Evolutionary conservation across 2,888 invertebrate species (phyloP).

Genomic region (Drosophila eohydei): DNA sequence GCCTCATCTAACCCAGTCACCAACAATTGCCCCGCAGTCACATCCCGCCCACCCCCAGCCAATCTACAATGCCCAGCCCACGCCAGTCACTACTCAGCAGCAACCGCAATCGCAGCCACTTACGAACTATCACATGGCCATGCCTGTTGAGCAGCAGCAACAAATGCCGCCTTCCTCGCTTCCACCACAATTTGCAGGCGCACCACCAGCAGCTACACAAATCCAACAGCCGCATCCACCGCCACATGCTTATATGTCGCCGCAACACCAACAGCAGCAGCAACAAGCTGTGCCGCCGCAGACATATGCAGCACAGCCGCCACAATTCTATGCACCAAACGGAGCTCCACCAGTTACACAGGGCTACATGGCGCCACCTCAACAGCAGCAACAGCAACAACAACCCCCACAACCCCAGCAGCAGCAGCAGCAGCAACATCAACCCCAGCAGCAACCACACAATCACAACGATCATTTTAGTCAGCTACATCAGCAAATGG

Average conservation of each 20-base stretch:
- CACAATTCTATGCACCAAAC: conserved; percentile 64
- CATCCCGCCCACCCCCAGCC: conserved; percentile 55
- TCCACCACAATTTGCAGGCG: conserved; percentile 57
- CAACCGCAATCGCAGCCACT: conserved; percentile 54
- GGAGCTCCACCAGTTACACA: conserved; percentile 59
- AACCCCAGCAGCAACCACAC: conserved; percentile 42
- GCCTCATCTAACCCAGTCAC: conserved; percentile 54
- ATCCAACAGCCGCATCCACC: conserved; percentile 56
- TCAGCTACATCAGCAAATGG: conserved; percentile 82
- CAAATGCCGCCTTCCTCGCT: conserved; percentile 52
- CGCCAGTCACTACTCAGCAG: conserved; percentile 41
- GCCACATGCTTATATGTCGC: conserved; percentile 63
- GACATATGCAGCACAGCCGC: conserved; percentile 45
- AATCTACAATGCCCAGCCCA: conserved; percentile 56
- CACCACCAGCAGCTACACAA: conserved; percentile 60
- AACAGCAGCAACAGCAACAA: conserved; percentile 53
- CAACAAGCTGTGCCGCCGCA: conserved; percentile 55
- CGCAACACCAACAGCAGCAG: conserved; percentile 66
- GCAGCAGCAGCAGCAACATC: conserved; percentile 43
- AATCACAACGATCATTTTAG: conserved; percentile 69
- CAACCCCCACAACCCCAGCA: conserved; percentile 38
- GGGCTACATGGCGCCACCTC: conserved; percentile 61
- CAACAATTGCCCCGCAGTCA: conserved; percentile 34
- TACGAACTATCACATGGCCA: conserved; percentile 45
- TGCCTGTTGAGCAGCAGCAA: conserved; percentile 50